Evolutionary conservation across 1,140 invertebrate genomes (phyloP).

Genomic region (Muscidifurax raptorellus): DNA sequence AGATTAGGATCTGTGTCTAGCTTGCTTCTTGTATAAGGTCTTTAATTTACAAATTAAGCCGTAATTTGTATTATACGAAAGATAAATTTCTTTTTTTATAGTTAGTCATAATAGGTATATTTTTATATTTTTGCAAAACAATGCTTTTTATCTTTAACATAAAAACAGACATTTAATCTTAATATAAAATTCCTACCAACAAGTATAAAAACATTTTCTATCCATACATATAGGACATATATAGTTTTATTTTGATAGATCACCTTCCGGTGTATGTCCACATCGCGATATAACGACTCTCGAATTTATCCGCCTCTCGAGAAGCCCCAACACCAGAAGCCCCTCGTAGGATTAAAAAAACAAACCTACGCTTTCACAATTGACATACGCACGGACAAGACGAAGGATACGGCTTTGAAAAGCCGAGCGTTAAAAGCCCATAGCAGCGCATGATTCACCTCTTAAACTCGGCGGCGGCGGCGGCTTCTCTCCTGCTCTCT

Average conservation of each 20-base stretch:
- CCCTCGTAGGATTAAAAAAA: background rate
- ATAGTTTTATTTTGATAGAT: conserved; percentile 40
- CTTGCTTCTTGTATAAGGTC: no score
- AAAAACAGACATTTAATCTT: no score
- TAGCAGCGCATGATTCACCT: conserved; percentile 71
- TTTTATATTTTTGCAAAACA: no score
- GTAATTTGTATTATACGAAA: no score
- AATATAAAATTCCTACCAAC: no score
- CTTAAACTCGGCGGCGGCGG: conserved; percentile 64
- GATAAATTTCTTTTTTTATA: no score
- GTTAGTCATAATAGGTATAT: no score
- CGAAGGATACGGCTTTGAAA: conserved; percentile 51
- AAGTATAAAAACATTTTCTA: no score
- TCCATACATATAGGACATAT: background rate
- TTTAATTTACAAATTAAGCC: no score
- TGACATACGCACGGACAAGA: conserved; percentile 43
- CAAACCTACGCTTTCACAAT: background rate
- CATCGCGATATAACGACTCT: background rate
- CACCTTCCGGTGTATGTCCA: background rate
- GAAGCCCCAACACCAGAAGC: background rate
- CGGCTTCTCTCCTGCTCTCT: conserved; percentile 55
- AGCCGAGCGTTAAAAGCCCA: conserved; percentile 58
- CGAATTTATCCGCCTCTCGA: conserved; percentile 19
- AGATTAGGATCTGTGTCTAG: no score
- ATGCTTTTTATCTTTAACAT: no score